Conservation (phyloP, 1,140 invertebrate genomes). For the Aradophagus sp. region DNA sequence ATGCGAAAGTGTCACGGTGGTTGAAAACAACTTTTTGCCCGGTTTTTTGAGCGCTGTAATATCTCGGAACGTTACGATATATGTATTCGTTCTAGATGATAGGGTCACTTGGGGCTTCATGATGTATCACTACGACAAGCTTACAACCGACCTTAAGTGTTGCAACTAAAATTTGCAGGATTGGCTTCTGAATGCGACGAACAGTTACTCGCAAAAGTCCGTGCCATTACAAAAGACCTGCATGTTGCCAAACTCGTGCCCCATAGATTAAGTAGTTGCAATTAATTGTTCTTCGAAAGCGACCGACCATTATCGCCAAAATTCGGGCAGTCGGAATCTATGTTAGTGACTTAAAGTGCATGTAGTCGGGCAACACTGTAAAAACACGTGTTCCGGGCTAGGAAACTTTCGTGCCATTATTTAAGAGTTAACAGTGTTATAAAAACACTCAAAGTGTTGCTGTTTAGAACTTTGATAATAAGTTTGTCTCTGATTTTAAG, state of each 20-base stretch:
- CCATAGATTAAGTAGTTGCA: constrained; percentile 9
- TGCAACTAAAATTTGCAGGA: constrained; percentile 19
- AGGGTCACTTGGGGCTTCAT: constrained; percentile 9
- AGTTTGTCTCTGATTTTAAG: too few relatives aligned
- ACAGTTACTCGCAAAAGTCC: constrained; percentile 17
- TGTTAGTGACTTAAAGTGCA: background rate
- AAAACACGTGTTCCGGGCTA: too few relatives aligned
- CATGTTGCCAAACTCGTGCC: constrained; percentile 6
- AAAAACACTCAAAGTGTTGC: too few relatives aligned
- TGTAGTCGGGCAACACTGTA: too few relatives aligned
- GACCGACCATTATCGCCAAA: constrained; percentile 5
- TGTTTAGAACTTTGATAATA: too few relatives aligned
- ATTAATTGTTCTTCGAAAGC: constrained; percentile 21
- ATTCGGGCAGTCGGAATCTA: constrained; percentile 1
- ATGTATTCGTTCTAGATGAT: background rate
- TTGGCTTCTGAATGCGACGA: constrained; percentile 2
- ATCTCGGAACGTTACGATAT: background rate
- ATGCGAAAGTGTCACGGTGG: too few relatives aligned
- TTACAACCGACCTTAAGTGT: constrained; percentile 9
- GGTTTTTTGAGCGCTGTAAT: too few relatives aligned
- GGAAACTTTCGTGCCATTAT: too few relatives aligned
- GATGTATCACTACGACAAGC: constrained; percentile 5
- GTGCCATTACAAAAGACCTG: constrained; percentile 8
- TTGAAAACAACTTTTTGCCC: too few relatives aligned
- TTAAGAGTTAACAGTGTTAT: too few relatives aligned